Conservation (phyloP, 2,888 invertebrate genomes). For the Cyrtodaria siliqua region DNA sequence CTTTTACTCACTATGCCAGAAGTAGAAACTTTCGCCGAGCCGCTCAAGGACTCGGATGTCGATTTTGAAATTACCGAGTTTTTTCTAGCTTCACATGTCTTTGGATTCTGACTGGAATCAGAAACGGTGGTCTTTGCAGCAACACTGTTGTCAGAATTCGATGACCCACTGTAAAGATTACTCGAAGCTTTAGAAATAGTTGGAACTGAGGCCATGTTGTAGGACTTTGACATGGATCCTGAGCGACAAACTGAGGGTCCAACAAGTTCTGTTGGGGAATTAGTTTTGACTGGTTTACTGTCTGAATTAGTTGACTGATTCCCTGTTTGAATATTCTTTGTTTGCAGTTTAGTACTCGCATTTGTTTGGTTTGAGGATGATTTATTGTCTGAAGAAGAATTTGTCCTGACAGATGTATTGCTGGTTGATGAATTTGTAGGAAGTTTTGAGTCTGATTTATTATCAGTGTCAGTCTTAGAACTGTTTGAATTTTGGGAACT, state of each 20-base stretch:
- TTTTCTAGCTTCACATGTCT: constrained; percentile 18
- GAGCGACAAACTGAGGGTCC: constrained; percentile 40
- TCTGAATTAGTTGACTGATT: neutral
- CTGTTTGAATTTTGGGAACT: neutral
- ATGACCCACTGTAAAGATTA: neutral
- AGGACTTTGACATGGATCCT: constrained; percentile 57
- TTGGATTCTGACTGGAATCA: constrained; percentile 7
- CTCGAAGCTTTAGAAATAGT: constrained; percentile 23
- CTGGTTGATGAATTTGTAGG: neutral
- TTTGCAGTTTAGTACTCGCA: neutral
- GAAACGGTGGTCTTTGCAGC: neutral
- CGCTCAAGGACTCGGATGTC: constrained; percentile 25
- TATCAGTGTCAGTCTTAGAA: neutral
- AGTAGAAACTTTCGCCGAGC: constrained; percentile 33
- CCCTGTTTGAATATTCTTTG: neutral
- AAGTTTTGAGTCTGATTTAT: constrained; percentile 1
- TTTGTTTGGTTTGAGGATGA: no score
- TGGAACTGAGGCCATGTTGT: constrained; percentile 53
- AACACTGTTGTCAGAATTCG: constrained; percentile 11
- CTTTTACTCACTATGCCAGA: constrained; percentile 54
- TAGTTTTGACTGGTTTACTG: neutral
- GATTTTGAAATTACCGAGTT: constrained; percentile 43
- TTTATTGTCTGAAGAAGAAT: no score
- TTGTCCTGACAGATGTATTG: neutral
- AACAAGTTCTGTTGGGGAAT: constrained; percentile 54